Percentiles rank a stretch among this genome's conserved stretches.
These are phyloP conservation scores for Vulpes vulpes DNA, from an alignment of 2,113 vertebrate species.

Conservation along the genomic window DNA sequence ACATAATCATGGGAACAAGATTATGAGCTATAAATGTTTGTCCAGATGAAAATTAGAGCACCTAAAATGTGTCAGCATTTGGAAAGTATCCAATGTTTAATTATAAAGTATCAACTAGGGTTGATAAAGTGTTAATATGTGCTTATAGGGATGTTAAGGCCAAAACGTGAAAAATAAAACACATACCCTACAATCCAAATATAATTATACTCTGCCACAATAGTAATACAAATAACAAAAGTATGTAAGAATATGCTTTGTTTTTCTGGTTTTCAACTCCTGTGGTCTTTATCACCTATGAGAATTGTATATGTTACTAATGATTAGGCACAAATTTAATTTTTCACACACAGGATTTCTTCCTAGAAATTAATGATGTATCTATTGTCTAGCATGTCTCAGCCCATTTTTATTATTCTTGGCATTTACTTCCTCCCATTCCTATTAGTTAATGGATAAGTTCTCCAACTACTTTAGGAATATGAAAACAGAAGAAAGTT, in stretches of 20 bases:
- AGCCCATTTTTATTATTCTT: neutral
- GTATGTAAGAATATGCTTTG: neutral
- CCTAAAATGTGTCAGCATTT: neutral
- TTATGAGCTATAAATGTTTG: neutral
- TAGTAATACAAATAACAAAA: neutral
- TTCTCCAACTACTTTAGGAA: neutral
- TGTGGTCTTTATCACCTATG: neutral
- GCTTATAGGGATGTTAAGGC: neutral
- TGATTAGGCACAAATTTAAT: neutral
- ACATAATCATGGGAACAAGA: neutral
- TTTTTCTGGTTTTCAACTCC: neutral
- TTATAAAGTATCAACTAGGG: neutral
- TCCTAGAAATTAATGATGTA: slow-evolving; percentile 4
- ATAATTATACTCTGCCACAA: neutral
- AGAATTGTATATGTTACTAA: neutral
- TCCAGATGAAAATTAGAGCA: neutral
- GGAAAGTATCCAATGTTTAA: neutral
- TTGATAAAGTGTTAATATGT: neutral
- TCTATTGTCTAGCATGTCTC: neutral
- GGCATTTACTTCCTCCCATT: neutral
- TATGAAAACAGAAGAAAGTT: neutral
- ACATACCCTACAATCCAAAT: neutral
- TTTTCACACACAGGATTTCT: neutral
- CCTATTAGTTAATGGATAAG: neutral
- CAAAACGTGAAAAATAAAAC: slow-evolving; percentile 10